Base-by-base conservation (phyloP, 2,113 vertebrate genomes). In the Uria aalge region DNA sequence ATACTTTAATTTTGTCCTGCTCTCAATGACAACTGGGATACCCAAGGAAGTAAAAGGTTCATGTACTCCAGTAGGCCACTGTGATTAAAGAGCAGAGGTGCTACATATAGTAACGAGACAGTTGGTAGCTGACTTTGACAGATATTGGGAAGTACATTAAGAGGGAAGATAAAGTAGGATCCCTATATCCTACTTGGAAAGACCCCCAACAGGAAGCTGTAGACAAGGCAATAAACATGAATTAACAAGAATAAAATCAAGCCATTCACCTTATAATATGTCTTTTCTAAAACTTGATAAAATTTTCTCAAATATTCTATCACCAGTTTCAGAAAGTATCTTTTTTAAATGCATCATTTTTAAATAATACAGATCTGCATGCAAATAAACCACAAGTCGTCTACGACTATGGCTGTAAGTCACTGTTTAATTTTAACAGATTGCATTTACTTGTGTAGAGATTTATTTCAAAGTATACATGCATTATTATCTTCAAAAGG, bases 231-330 rank as follows among this genome's bases (percentile, higher is more conserved):
- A 45, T 16, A 50, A 48, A 27, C 2, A 9, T 19, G n/a, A 52
- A 15, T 9, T 27, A 68, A 29, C 6, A 68, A 43, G 6, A 64
- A 71, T 38, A 76, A 85, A 77, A 72, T 34, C 5, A 72, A 72
- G 3, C 14, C 2, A 20, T 60, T 47, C 6, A 30, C 12, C 2
- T 71, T 52, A 32, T 10, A 53, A 2, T 3, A 24, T 13, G 3
- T 43, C 13, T 75, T 75, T 81, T 41, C 24, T 20, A 47, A 60
- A 56, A 47, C 18, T 34, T 59, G 6, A 13, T 34, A 56, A 52
- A n/a, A 9, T 66, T 43, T 52, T 73, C 36, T 45, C 8, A 38
- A 43, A n/a, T 62, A 56, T 52, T 29, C 26, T 34, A 6, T 66
- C 19, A 47, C 1, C 4, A 60, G 5, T 5, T 47, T 55, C 8